Evolutionary conservation across 2,113 vertebrate genomes (phyloP), one percentile per base, ranked within the genome.

Genomic region (Rhinichthys klamathensis): DNA sequence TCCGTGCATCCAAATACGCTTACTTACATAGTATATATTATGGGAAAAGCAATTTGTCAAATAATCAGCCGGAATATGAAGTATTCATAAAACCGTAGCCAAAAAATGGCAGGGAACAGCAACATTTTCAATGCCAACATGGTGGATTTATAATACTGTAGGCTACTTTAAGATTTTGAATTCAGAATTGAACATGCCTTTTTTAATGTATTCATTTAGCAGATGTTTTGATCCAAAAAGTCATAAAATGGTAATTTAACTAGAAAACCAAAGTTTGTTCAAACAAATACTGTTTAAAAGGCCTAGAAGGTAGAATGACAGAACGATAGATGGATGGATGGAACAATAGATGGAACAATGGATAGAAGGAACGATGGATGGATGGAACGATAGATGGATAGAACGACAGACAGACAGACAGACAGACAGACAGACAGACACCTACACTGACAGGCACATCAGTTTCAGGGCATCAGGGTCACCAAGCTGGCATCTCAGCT

Each of bases 401-500:
- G 49, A 51, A 6, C 6, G 49, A 51, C 2, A 15, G 13, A 51
- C 5, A 15, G 15, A 27, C 0, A 30, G 61, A 16, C 16, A 30
- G 60, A 63, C 2, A 25, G 60, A 61, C 2, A 27, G 25, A 63
- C 6, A 6, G 4, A 18, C 6, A 54, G 15, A 88, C 91, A 90
- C 86, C 90, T 85, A 80, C 86, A 89, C 90, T 86, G 54, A 87
- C 88, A 90, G 89, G 91, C 90, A 92, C 88, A 84, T 93, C 91
- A 93, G 90, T 90, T 88, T 82, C 84, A 56, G 90, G 92, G 91
- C 93, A 92, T 91, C 88, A 86, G 84, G 92, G 92, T 93, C 93
- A 92, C 89, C 74, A 89, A 93, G 91, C 91, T 94, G 94, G 93
- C 94, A 94, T 92, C 90, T 93, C 93, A 91, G 90, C 92, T 91